Base-by-base conservation (phyloP, 35 echinoderm and acorn worm genomes). In the Ophiothrix spiculata region DNA sequence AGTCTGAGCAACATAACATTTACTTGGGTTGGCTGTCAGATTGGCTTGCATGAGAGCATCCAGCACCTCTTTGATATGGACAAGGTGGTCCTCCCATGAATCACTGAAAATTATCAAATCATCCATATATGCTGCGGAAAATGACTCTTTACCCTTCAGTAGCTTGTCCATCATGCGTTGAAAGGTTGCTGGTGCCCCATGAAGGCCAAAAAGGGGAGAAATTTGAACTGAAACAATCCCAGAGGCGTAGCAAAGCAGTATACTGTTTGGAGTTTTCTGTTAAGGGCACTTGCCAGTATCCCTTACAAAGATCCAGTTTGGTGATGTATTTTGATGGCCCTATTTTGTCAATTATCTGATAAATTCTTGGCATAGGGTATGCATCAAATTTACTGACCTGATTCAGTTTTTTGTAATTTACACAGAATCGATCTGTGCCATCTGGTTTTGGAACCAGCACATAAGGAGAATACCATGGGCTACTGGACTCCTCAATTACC, bases 321-420 rank as follows among this genome's bases (percentile, higher is more conserved):
- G 60, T 25, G 17, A 69, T 69, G 60, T 39, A 84, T 76, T 74
- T 88, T 77, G 75, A 31, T 77, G 12, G 33, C 32, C 40, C 89
- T 19, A 90, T 38, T 19, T 33, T 74, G 75, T 84, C 88, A 25
- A 89, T 33, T 25, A 93, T 78, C 25, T 85, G 81, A 4, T 93
- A 75, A 8, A 93, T 87, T 35, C 60, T 93, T 0, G 91, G 81
- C 86, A 89, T 93, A 4, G 87, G 56, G 37, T 93, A 90, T 6
- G 81, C 79, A 81, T 93, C 87, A 85, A 89, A 93, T 56, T 88
- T 64, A 16, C 86, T 93, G n/a, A 84, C 54, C 15, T 69, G 16
- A 23, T 88, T 81, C n/a, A 89, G 29, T 21, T 45, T 76, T 35
- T 49, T 39, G 15, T 83, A 77, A 38, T 93, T 81, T 32, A 88